Conservation (phyloP, 1,140 invertebrate species). For the Daktulosphaira vitifoliae region DNA sequence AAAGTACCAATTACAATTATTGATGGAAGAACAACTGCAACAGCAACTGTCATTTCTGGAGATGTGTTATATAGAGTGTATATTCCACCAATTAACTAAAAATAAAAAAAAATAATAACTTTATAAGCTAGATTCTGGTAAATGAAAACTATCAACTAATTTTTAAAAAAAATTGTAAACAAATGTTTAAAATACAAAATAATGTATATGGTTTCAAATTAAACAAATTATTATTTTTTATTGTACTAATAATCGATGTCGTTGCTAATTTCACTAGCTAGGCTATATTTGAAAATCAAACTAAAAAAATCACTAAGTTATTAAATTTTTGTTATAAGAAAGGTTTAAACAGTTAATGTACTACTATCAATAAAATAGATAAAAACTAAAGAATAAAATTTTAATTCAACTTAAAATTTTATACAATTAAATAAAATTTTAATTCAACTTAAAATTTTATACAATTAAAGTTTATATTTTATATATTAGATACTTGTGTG, state of each 20-base stretch:
- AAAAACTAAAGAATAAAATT: not conserved
- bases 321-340: too few species aligned
- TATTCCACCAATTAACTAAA: constrained; percentile 64
- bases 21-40: constrained; percentile 69
- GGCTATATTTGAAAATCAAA: too few species aligned
- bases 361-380: too few species aligned
- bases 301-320: too few species aligned
- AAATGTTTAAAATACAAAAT: not conserved
- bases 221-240: not conserved
- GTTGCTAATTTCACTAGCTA: too few species aligned
- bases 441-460: not conserved
- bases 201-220: not conserved
- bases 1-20: constrained; percentile 68
- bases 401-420: not conserved
- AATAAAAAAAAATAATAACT: constrained; percentile 30
- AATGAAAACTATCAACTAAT: too few species aligned
- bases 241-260: too few species aligned
- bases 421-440: too few species aligned
- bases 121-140: too few species aligned
- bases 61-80: constrained; percentile 73
- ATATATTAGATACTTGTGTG: constrained; percentile 55
- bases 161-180: too few species aligned
- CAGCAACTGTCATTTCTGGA: constrained; percentile 73
- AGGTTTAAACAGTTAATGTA: too few species aligned
- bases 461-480: not conserved